A percentile compares a stretch with the other conserved stretches of the same genome.
phyloP scores from a whole-genome alignment of 1,140 invertebrate genomes.

The Microplitis demolitor region DNA sequence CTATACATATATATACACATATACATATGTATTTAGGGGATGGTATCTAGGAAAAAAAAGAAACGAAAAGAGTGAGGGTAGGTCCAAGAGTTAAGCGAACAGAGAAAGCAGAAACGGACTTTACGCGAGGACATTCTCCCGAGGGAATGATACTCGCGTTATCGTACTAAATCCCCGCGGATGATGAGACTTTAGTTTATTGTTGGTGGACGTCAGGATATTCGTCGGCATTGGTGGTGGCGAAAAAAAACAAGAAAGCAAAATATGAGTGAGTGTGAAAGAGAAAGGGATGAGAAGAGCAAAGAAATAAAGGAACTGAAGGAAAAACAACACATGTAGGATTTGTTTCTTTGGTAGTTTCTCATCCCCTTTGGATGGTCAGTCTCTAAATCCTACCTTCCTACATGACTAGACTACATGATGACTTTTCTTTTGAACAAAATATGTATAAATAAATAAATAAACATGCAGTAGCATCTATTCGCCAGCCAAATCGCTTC shows the following conservation, averaged over 20 bases:
- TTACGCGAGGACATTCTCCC: slow-evolving; percentile 32
- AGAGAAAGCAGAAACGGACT: slow-evolving; percentile 24
- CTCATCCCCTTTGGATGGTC: slow-evolving; percentile 17
- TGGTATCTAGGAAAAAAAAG: neutral
- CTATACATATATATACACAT: neutral
- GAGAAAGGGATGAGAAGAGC: neutral
- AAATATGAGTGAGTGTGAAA: slow-evolving; percentile 26
- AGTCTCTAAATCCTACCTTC: slow-evolving; percentile 34
- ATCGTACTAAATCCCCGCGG: slow-evolving; percentile 59
- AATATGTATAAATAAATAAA: slow-evolving; percentile 16
- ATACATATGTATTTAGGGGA: neutral
- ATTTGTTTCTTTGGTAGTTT: slow-evolving; percentile 2
- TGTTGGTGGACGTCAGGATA: slow-evolving; percentile 48
- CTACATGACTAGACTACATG: slow-evolving; percentile 44
- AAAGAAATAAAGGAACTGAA: neutral
- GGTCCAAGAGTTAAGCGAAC: slow-evolving; percentile 4
- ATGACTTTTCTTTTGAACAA: slow-evolving; percentile 38
- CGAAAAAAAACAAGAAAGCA: neutral
- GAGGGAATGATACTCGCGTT: slow-evolving; percentile 50
- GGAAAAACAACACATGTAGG: neutral
- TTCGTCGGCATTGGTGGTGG: slow-evolving; percentile 20
- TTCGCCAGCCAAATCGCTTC: neutral
- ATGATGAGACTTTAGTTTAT: slow-evolving; percentile 63
- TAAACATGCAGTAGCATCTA: slow-evolving; percentile 8
- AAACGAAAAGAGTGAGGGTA: neutral